These are phyloP conservation scores for Gymnogyps californianus DNA, from an alignment of 2,113 vertebrate species.

Conservation along the genomic window DNA sequence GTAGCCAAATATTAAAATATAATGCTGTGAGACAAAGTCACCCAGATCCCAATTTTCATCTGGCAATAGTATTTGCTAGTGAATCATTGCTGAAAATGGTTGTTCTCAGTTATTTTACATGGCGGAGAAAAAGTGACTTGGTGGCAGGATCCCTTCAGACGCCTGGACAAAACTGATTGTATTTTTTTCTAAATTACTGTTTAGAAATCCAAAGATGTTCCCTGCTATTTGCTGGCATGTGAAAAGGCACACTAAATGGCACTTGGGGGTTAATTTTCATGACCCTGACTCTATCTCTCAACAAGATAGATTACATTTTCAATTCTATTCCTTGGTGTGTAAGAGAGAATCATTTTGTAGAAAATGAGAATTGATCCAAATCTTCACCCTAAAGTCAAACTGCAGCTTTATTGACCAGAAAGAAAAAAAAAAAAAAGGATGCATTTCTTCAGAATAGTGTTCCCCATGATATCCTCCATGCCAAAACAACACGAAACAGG, in stretches of 20 bases:
- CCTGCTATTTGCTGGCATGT: neutral
- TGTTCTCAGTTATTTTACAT: neutral
- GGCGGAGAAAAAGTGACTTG: neutral
- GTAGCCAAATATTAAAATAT: neutral
- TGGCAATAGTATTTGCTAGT: neutral
- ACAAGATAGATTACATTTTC: slow-evolving; percentile 64
- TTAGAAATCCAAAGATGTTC: slow-evolving; percentile 9
- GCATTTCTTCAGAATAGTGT: neutral
- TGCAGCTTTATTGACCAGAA: slow-evolving; percentile 50
- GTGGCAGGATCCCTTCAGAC: neutral
- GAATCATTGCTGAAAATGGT: neutral
- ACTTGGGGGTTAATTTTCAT: slow-evolving; percentile 53
- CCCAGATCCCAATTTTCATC: neutral
- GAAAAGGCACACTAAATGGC: slow-evolving; percentile 11
- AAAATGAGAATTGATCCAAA: slow-evolving; percentile 69
- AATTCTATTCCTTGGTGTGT: slow-evolving; percentile 44
- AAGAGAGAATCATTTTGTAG: slow-evolving; percentile 55
- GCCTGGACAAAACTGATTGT: neutral
- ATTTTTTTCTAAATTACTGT: slow-evolving; percentile 26
- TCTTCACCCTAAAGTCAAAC: slow-evolving; percentile 56
- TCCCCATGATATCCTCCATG: neutral
- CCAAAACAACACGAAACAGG: neutral
- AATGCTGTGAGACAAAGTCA: neutral
- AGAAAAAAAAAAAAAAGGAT: neutral
- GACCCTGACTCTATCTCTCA: slow-evolving; percentile 48